Percentiles rank a stretch among this genome's conserved stretches.
Conservation (phyloP, 92 coral and sea anemone species). For the Diadumene lineata region DNA sequence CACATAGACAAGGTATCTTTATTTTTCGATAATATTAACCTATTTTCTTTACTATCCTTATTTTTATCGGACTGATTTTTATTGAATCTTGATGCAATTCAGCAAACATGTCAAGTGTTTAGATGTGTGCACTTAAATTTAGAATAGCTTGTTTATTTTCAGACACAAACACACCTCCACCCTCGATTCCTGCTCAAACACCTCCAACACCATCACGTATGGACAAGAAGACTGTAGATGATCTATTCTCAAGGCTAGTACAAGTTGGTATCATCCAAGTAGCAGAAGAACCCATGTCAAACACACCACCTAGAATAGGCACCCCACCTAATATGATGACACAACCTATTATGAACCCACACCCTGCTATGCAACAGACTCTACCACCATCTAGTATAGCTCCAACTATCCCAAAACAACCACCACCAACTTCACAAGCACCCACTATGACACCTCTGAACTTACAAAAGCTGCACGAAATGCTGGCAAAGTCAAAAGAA, state of each 20-base stretch:
- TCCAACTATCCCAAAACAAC: background rate
- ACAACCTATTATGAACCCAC: slow-evolving; percentile 28
- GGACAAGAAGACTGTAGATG: slow-evolving; percentile 90
- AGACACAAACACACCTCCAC: slow-evolving; percentile 31
- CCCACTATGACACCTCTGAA: slow-evolving; percentile 4
- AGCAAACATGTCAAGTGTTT: too few species aligned
- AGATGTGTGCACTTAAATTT: too few species aligned
- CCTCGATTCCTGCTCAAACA: background rate
- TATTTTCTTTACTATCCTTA: too few species aligned
- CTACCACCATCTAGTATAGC: slow-evolving; percentile 16
- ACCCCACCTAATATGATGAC: slow-evolving; percentile 48
- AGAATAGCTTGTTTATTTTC: too few species aligned
- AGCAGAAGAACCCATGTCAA: slow-evolving; percentile 62
- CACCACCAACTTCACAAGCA: slow-evolving; percentile 16
- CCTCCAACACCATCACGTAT: slow-evolving; percentile 78
- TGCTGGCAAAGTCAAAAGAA: slow-evolving; percentile 42
- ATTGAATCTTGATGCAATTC: background rate
- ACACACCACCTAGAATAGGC: slow-evolving; percentile 59
- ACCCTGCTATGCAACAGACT: slow-evolving; percentile 28
- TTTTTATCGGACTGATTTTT: background rate
- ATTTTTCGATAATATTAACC: too few species aligned
- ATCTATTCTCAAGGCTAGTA: slow-evolving; percentile 77
- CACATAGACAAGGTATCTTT: slow-evolving; percentile 30
- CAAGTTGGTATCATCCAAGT: slow-evolving; percentile 85
- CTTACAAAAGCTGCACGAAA: slow-evolving; percentile 27